Evolutionary conservation across 2,888 invertebrate species (phyloP), one percentile per base, ranked within the genome.

Genomic region (Tortricodes alternella): DNA sequence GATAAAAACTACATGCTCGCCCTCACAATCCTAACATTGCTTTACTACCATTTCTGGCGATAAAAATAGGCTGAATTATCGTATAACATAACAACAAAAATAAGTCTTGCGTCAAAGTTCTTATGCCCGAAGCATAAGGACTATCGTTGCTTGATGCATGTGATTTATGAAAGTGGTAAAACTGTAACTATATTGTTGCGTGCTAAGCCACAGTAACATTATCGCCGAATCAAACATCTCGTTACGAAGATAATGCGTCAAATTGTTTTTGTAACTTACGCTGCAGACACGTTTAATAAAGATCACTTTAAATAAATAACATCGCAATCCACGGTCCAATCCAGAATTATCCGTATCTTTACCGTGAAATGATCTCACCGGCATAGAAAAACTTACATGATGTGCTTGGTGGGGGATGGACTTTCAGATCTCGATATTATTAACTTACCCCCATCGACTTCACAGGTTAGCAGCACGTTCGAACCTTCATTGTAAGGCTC

Each of bases 401-500:
- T 4, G 3, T 4, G 21, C 3, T 4, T 4, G 3, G 3, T 21
- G 21, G 21, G 21, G 21, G 21, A 21, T 3, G 3, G 6, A 21
- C 6, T 3, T 21, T 6, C 3, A 3, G 6, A 34, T 32, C 37
- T 46, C 48, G 37, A n/a, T n/a, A n/a, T 35, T 46, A 50, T 27
- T 39, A 21, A 62, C 76, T 73, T 92, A 95, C 96, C 96, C 85
- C 96, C 96, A 67, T 93, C 93, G 8, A 96, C 96, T 92, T 96
- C 96, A 76, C 96, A 97, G 73, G 95, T 93, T 63, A 97, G 92
- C 71, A 94, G 92, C 46, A 97, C 94, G 75, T 96, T 95, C 61
- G 94, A 94, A 27, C 96, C 97, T 86, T 97, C 97, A 79, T 96
- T 96, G 86, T 96, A 97, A 18, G 95, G 94, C 78, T 96, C 95